Conservation (phyloP, 2,113 vertebrate genomes). For the Anguilla rostrata region DNA sequence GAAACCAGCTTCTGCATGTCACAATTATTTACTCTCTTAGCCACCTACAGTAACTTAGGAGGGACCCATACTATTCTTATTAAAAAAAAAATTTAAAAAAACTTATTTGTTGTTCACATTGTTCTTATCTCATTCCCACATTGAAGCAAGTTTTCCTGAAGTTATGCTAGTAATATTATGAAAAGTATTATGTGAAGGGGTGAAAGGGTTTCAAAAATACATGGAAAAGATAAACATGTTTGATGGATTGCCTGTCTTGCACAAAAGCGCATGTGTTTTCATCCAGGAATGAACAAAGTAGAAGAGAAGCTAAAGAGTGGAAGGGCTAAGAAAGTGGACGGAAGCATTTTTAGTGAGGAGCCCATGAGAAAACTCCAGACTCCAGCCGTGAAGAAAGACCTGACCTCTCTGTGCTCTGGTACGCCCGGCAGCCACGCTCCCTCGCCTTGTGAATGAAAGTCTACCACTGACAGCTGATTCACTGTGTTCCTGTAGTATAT, state of each 20-base stretch:
- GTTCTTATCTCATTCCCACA: background rate
- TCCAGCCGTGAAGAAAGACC: constrained; percentile 72
- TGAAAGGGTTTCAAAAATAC: background rate
- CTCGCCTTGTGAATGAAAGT: background rate
- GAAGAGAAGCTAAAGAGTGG: constrained; percentile 91
- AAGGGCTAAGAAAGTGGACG: constrained; percentile 79
- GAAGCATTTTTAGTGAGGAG: constrained; percentile 66
- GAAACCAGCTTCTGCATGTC: background rate
- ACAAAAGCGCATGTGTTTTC: constrained; percentile 17
- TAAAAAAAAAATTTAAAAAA: background rate
- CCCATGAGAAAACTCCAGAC: constrained; percentile 71
- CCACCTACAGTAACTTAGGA: background rate
- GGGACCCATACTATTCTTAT: background rate
- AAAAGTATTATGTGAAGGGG: background rate
- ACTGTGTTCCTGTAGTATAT: background rate
- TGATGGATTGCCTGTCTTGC: background rate
- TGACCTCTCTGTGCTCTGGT: constrained; percentile 58
- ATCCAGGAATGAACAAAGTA: constrained; percentile 85
- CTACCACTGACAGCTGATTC: background rate
- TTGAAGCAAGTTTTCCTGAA: background rate
- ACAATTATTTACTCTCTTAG: background rate
- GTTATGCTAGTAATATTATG: background rate
- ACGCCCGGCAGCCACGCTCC: background rate
- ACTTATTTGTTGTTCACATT: background rate
- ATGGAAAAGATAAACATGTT: background rate